Evolutionary conservation across 2,797 vertebrate genomes (phyloP).

Genomic region (Notamacropus eugenii): DNA sequence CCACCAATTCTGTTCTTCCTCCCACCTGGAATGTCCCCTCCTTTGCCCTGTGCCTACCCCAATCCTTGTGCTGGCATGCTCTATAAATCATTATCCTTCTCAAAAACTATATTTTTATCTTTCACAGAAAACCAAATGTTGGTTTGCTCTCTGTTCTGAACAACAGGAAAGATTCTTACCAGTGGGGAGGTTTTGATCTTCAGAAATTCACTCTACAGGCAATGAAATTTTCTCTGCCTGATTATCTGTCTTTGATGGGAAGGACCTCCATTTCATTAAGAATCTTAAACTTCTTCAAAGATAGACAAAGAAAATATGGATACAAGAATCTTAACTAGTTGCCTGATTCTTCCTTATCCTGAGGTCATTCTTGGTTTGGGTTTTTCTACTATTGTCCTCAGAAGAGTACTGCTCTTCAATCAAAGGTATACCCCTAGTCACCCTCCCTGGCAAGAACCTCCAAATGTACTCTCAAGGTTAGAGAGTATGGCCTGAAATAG

Average conservation of each 20-base stretch:
- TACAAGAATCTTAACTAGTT: conserved; percentile 20
- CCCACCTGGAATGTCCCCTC: conserved; percentile 1
- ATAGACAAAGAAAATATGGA: neutral
- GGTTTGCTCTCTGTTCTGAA: conserved; percentile 8
- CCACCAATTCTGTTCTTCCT: neutral
- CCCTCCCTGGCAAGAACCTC: neutral
- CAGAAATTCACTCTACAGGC: conserved; percentile 12
- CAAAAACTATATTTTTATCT: conserved; percentile 3
- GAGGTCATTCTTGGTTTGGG: conserved; percentile 17
- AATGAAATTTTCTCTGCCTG: conserved; percentile 5
- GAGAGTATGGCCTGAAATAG: neutral
- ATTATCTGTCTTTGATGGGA: conserved; percentile 17
- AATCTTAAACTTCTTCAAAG: conserved; percentile 49
- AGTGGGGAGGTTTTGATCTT: neutral
- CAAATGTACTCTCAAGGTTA: neutral
- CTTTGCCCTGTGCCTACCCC: neutral
- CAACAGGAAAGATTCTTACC: conserved; percentile 32
- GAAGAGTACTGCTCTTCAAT: neutral
- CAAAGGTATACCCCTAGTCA: neutral
- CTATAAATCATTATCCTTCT: neutral
- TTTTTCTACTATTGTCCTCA: conserved; percentile 46
- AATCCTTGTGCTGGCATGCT: conserved; percentile 22
- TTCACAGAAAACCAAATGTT: conserved; percentile 9
- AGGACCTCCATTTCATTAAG: conserved; percentile 12
- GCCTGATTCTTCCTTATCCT: neutral